Conservation (phyloP, 2,888 invertebrate species). For the Apamea monoglypha region DNA sequence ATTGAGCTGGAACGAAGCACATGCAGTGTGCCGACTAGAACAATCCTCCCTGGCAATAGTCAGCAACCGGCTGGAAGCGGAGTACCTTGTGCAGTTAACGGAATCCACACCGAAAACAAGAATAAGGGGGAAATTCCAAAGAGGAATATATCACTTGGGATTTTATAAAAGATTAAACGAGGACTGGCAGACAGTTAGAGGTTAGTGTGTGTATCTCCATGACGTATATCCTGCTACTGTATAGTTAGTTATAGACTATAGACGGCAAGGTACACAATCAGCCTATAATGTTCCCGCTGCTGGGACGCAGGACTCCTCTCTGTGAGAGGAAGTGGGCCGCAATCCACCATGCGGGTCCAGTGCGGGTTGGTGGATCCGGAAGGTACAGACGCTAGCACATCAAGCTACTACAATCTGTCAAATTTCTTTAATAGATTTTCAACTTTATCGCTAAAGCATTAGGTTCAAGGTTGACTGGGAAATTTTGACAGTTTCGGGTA, state of each 20-base stretch:
- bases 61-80: slow-evolving; percentile 65
- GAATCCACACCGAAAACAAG: slow-evolving; percentile 7
- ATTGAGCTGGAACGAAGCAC: slow-evolving; percentile 79
- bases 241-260: not conserved
- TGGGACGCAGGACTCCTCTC: no score
- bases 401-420: no score
- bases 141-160: slow-evolving; percentile 69
- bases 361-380: no score
- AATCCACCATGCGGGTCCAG: no score
- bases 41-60: slow-evolving; percentile 78
- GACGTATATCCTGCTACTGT: not conserved
- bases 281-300: no score
- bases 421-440: no score
- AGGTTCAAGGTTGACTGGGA: no score
- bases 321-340: no score
- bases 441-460: no score
- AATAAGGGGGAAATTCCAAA: slow-evolving; percentile 30
- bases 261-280: not conserved
- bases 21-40: slow-evolving; percentile 75
- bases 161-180: slow-evolving; percentile 66
- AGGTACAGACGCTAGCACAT: no score
- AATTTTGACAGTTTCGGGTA: no score
- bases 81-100: slow-evolving; percentile 40
- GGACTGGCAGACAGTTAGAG: slow-evolving; percentile 75
- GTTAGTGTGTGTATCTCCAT: slow-evolving; percentile 41